A percentile compares a stretch with the other conserved stretches of the same genome.
Evolutionary conservation across 2,888 invertebrate genomes (phyloP).

Genomic region (Meiosimyza platycephala): DNA sequence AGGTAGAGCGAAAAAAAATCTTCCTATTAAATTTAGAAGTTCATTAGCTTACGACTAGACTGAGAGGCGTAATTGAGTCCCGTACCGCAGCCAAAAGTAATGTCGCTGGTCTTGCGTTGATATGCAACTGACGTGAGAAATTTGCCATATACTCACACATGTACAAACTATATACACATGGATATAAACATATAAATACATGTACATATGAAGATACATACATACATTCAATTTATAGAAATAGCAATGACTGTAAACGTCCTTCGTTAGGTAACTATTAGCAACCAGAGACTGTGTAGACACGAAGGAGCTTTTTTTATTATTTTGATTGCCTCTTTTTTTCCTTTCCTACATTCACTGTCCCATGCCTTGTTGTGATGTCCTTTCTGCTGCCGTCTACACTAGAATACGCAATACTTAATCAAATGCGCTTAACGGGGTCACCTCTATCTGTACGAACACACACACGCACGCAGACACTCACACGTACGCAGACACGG

Average conservation of each 20-base stretch:
- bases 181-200: too few relatives aligned
- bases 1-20: slow-evolving; percentile 33
- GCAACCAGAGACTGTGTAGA: slow-evolving; percentile 17
- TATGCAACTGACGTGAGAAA: background rate
- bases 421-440: slow-evolving; percentile 31
- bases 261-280: slow-evolving; percentile 16
- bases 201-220: background rate
- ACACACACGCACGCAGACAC: background rate
- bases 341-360: background rate
- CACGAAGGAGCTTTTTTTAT: background rate
- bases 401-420: background rate
- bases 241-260: slow-evolving; percentile 3
- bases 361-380: slow-evolving; percentile 1
- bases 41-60: slow-evolving; percentile 11
- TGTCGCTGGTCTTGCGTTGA: background rate
- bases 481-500: too few relatives aligned
- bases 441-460: slow-evolving; percentile 25
- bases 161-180: background rate
- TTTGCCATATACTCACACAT: too few relatives aligned
- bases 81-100: slow-evolving; percentile 7
- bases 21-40: slow-evolving; percentile 43
- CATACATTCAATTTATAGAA: background rate
- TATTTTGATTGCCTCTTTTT: background rate
- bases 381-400: slow-evolving; percentile 3
- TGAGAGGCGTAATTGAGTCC: background rate